phyloP scores from a whole-genome alignment of 2,113 vertebrate species.

The Pachyramphus minor region DNA sequence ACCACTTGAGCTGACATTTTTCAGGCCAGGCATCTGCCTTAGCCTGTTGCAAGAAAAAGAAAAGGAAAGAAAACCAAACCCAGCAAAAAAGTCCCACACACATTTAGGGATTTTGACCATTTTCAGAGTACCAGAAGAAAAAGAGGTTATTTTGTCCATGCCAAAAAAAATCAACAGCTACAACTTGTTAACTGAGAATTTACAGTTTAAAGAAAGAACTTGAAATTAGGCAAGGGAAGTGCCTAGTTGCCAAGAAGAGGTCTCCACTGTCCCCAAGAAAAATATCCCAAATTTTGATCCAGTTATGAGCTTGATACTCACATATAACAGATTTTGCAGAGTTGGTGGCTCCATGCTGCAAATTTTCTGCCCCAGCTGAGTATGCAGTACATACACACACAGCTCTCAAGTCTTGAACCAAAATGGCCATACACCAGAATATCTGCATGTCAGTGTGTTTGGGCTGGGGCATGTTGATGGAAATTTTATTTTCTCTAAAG shows the following conservation, averaged over 20 bases:
- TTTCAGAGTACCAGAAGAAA: background rate
- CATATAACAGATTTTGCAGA: background rate
- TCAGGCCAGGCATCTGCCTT: slow-evolving; percentile 2
- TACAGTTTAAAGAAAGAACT: slow-evolving; percentile 6
- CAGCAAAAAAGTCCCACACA: background rate
- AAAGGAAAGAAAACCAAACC: background rate
- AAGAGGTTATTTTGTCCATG: background rate
- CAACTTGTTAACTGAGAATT: background rate
- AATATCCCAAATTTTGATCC: slow-evolving; percentile 34
- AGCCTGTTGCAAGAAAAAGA: background rate
- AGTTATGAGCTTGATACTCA: background rate
- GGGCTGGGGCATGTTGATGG: background rate
- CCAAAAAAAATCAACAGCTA: background rate
- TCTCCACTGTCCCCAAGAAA: slow-evolving; percentile 25
- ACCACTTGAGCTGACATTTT: slow-evolving; percentile 9
- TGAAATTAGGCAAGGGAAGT: slow-evolving; percentile 35
- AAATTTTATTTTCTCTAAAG: slow-evolving; percentile 8
- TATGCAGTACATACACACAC: background rate
- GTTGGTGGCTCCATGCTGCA: background rate
- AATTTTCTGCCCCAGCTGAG: background rate
- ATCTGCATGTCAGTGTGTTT: background rate
- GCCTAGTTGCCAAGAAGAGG: slow-evolving; percentile 29
- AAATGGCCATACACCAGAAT: background rate
- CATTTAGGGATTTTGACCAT: background rate
- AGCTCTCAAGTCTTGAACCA: background rate